phyloP scores from a whole-genome alignment of 2,797 vertebrate species.

The Tangara arthus region DNA sequence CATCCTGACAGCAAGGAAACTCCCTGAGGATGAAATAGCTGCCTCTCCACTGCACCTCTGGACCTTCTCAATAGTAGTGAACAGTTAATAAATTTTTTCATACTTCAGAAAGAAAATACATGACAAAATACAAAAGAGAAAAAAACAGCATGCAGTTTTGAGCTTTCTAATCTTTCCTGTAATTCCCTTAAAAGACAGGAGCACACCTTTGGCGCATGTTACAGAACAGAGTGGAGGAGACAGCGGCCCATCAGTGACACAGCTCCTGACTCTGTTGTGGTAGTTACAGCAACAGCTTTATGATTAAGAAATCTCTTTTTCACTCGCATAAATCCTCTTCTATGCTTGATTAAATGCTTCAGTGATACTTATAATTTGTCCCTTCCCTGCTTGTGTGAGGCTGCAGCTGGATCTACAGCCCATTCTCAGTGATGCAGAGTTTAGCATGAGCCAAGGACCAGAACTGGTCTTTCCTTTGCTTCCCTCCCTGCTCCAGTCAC shows the following conservation, averaged over 20 bases:
- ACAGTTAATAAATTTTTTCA: background rate
- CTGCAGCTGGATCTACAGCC: background rate
- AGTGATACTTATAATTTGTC: background rate
- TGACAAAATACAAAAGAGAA: background rate
- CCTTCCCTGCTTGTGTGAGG: background rate
- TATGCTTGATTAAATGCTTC: background rate
- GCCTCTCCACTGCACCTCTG: background rate
- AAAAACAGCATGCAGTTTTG: background rate
- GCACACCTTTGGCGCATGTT: background rate
- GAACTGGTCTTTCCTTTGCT: background rate
- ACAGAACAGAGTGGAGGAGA: background rate
- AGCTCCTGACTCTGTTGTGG: background rate
- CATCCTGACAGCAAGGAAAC: background rate
- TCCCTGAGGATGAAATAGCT: background rate
- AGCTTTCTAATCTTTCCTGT: background rate
- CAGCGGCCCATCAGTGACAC: background rate
- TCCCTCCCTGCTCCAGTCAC: background rate
- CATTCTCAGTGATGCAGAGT: fast-evolving
- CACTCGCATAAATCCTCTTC: background rate
- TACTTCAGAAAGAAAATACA: background rate
- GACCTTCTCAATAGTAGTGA: background rate
- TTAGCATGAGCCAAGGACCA: background rate
- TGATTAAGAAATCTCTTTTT: background rate
- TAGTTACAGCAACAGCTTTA: background rate
- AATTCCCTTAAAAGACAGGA: background rate